Evolutionary conservation across 2,113 vertebrate genomes (phyloP), one percentile per base, ranked within the genome.

Genomic region (Trematocara nigrifrons): DNA sequence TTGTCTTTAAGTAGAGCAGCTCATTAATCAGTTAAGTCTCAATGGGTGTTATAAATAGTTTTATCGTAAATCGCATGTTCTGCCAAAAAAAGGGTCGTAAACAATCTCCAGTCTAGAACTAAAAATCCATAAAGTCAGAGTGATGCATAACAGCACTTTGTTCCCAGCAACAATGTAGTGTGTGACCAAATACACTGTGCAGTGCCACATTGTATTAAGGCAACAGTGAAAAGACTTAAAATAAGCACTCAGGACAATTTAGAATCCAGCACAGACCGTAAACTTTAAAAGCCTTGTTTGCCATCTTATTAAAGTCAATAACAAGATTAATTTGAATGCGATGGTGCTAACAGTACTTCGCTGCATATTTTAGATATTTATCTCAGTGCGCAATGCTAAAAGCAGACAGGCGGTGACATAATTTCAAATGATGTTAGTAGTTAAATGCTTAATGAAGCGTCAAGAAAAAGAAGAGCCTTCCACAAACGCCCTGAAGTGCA

Each of bases 11-110:
- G 80, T 92, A 82, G 87, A 89, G 66, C 89, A 86, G 66, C 85
- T 86, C 89, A 94, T 92, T 92, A 93, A 92, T 95, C 92, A 87
- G 88, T 87, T 91, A 69, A 82, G 87, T 90, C 84, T 92, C 85
- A 86, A 87, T 89, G 83, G 86, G 79, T 86, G 66, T 85, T 89
- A 92, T 86, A 93, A 93, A 93, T 93, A 91, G 88, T 49, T 86
- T 92, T 80, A 90, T 56, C 52, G 89, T 84, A 83, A 89, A 91
- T 85, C 83, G 88, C 81, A 84, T 87, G 74, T 57, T 82, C 59
- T 79, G 35, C 40, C 11, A 61, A 22, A 53, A 52, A 18, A 86
- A 86, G 85, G 83, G 82, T 87, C 54, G 8, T 83, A 84, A 64
- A 69, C 71, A 54, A 82, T 88, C 76, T 87, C 12, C 18, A 35